Conservation (phyloP, 2,888 invertebrate species). For the Deilephila elpenor region DNA sequence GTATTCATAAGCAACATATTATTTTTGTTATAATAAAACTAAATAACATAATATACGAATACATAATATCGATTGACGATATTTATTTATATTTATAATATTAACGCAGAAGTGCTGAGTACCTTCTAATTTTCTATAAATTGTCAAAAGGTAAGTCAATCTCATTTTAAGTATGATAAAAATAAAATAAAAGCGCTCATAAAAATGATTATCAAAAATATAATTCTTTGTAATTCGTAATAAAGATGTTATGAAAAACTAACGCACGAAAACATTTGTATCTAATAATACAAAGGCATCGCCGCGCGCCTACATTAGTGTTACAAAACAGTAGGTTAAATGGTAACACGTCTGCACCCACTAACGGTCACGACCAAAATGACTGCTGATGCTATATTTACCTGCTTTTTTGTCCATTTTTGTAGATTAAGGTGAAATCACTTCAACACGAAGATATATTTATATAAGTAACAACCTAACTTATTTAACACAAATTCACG, state of each 20-base stretch:
- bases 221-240: background rate
- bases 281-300: constrained; percentile 8
- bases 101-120: too few relatives aligned
- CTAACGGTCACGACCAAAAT: constrained; percentile 21
- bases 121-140: too few relatives aligned
- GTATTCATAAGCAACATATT: too few relatives aligned
- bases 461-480: background rate
- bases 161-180: too few relatives aligned
- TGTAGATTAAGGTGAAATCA: background rate
- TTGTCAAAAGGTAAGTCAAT: background rate
- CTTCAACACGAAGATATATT: background rate
- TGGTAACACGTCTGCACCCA: constrained; percentile 26
- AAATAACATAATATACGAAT: too few relatives aligned
- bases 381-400: constrained; percentile 21
- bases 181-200: background rate
- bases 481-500: background rate
- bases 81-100: too few relatives aligned
- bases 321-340: background rate
- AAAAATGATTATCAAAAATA: too few relatives aligned
- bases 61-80: too few relatives aligned
- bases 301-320: constrained; percentile 22
- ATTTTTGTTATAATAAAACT: too few relatives aligned
- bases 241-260: background rate
- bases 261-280: background rate
- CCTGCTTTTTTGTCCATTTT: constrained; percentile 20